phyloP scores from a whole-genome alignment of 2,797 vertebrate species.

The Rhadinocentrus ornatus region DNA sequence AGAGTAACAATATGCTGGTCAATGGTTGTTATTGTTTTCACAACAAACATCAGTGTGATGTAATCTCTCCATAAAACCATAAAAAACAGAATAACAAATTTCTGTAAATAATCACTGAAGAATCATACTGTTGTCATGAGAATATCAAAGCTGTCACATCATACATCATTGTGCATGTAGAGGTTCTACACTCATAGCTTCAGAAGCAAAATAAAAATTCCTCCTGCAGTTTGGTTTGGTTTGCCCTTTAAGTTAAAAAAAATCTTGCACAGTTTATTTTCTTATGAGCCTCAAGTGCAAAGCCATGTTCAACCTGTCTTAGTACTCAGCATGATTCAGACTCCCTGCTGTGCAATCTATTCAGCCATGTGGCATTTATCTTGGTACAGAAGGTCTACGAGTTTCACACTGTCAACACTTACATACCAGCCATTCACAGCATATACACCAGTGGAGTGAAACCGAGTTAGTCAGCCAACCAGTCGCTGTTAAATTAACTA shows the following conservation, averaged over 20 bases:
- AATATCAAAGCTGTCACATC: constrained; percentile 32
- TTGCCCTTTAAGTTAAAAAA: constrained; percentile 4
- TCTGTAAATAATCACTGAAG: constrained; percentile 36
- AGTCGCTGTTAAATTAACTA: constrained; percentile 25
- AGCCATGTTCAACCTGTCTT: constrained; percentile 14
- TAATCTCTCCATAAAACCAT: not conserved
- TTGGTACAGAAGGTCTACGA: constrained; percentile 21
- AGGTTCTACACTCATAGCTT: constrained; percentile 25
- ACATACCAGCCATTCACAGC: constrained; percentile 14
- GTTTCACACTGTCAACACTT: constrained; percentile 28
- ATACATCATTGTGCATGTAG: constrained; percentile 30
- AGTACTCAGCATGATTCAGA: constrained; percentile 8
- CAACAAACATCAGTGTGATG: not conserved
- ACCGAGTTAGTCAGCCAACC: constrained; percentile 35
- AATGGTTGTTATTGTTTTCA: not conserved
- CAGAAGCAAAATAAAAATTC: constrained; percentile 13
- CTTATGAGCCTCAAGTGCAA: constrained; percentile 10
- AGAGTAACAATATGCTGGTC: not conserved
- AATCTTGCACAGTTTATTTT: constrained; percentile 7
- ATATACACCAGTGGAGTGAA: constrained; percentile 13
- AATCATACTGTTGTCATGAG: constrained; percentile 10
- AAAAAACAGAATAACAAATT: constrained; percentile 22
- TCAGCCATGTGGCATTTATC: constrained; percentile 43
- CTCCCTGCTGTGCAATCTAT: constrained; percentile 5
- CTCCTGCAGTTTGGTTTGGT: constrained; percentile 1